Evolutionary conservation across 2,888 invertebrate genomes (phyloP).

Genomic region (Cecidostiba fungosa): DNA sequence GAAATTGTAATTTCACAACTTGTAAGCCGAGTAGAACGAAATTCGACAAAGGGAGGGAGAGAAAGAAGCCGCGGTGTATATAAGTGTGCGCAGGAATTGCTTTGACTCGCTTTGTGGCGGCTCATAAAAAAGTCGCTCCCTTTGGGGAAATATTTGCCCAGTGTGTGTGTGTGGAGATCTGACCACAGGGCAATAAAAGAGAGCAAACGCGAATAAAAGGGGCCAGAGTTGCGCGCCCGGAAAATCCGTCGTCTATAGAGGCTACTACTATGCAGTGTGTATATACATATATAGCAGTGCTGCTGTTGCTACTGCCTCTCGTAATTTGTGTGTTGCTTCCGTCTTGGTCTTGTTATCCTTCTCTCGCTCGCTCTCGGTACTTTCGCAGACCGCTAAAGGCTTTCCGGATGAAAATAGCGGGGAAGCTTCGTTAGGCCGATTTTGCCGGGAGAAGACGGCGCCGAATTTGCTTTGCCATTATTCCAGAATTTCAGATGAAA

Average conservation of each 20-base stretch:
- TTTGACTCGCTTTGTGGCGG: constrained; percentile 46
- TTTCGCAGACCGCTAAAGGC: not conserved
- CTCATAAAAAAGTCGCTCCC: constrained; percentile 41
- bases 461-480: not conserved
- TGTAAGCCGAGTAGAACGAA: constrained; percentile 10
- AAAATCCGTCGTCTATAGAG: constrained; percentile 26
- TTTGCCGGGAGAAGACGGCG: not conserved
- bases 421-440: not conserved
- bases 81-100: constrained; percentile 20
- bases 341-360: constrained; percentile 2
- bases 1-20: too few relatives aligned
- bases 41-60: constrained; percentile 26
- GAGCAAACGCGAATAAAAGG: not conserved
- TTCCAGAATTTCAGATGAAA: not conserved
- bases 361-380: not conserved
- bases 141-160: constrained; percentile 47
- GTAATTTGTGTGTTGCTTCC: constrained; percentile 18
- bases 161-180: not conserved
- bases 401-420: constrained; percentile 2
- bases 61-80: not conserved
- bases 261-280: not conserved
- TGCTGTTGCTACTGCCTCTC: not conserved
- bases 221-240: not conserved
- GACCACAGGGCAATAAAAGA: constrained; percentile 41
- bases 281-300: not conserved